phyloP scores from a whole-genome alignment of 2,888 invertebrate genomes.

The Brenthis daphne region DNA sequence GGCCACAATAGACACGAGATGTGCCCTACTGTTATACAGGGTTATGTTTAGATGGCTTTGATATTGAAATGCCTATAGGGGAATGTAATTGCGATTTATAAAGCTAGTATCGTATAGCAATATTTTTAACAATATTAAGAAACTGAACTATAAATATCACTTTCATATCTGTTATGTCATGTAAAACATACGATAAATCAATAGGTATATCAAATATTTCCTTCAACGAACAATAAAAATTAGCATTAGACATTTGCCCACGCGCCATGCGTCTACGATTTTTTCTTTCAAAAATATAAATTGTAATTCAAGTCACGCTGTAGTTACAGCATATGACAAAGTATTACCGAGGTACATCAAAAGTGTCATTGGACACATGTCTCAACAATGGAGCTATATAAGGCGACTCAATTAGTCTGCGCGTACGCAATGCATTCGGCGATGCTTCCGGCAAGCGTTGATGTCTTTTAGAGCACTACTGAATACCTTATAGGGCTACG shows the following conservation, averaged over 20 bases:
- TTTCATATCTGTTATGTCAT: no score
- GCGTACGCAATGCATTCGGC: slow-evolving; percentile 47
- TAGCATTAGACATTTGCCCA: background rate
- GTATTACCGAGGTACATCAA: slow-evolving; percentile 28
- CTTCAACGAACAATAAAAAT: slow-evolving; percentile 1
- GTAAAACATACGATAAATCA: background rate
- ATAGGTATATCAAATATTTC: background rate
- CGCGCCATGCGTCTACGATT: slow-evolving; percentile 10
- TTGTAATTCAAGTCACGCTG: slow-evolving; percentile 17
- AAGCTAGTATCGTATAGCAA: slow-evolving; percentile 1
- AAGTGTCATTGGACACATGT: slow-evolving; percentile 51
- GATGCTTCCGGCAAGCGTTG: slow-evolving; percentile 52
- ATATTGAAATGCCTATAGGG: slow-evolving; percentile 33
- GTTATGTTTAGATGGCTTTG: slow-evolving; percentile 30
- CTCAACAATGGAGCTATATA: slow-evolving; percentile 45
- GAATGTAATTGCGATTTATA: slow-evolving; percentile 19
- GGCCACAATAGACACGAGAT: slow-evolving; percentile 55
- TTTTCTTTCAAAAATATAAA: slow-evolving; percentile 3
- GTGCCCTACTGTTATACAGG: slow-evolving; percentile 36
- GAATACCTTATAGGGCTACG: slow-evolving; percentile 40
- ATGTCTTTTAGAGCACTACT: slow-evolving; percentile 54
- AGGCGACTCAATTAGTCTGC: slow-evolving; percentile 47
- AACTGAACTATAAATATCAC: background rate
- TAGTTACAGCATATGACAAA: slow-evolving; percentile 24
- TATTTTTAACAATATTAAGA: background rate